Base-by-base conservation (phyloP, 2,888 invertebrate species). In the Eristalis arbustorum region DNA sequence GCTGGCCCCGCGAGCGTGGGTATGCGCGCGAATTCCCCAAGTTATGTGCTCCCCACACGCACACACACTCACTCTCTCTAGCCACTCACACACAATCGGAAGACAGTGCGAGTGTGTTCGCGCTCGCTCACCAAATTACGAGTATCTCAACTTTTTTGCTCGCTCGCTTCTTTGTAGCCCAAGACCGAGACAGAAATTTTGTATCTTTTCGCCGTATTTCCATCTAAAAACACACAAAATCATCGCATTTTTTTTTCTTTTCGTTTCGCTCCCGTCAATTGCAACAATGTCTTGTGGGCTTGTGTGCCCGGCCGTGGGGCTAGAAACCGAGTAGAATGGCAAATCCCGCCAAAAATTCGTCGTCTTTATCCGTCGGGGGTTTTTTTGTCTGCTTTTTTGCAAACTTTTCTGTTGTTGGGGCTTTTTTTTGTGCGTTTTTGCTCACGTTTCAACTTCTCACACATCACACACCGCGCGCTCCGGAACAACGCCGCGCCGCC, bases 331-430 rank as follows among this genome's bases (percentile, higher is more conserved):
- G 83, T 83, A 79, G 87, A 87, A 87, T 83, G 87, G 68, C 74
- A 83, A 83, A 87, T 87, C 87, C 87, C 87, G 87, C 87, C 87
- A 87, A 77, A 85, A 84, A 87, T 31, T 8, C 31, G 49, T 49
- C 49, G 49, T 8, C 49, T 49, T 49, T 49, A 8, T n/a, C n/a
- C n/a, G n/a, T n/a, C n/a, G n/a, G n/a, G n/a, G n/a, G n/a, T n/a
- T n/a, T 1, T 3, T 49, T 49, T 1, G 8, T 49, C n/a, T 49
- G n/a, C 18, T 18, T 49, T 49, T 49, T 49, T 49, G 49, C 49
- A 49, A 18, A 42, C 42, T 42, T 42, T 42, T 42, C 1, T 31
- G 3, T 3, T 42, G 42, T n/a, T n/a, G n/a, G n/a, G n/a, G n/a
- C n/a, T n/a, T n/a, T 14, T 40, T 11, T 13, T 14, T 11, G 3